Evolutionary conservation across 2,888 invertebrate species (phyloP).

Genomic region (Acanthococcus lagerstroemiae): DNA sequence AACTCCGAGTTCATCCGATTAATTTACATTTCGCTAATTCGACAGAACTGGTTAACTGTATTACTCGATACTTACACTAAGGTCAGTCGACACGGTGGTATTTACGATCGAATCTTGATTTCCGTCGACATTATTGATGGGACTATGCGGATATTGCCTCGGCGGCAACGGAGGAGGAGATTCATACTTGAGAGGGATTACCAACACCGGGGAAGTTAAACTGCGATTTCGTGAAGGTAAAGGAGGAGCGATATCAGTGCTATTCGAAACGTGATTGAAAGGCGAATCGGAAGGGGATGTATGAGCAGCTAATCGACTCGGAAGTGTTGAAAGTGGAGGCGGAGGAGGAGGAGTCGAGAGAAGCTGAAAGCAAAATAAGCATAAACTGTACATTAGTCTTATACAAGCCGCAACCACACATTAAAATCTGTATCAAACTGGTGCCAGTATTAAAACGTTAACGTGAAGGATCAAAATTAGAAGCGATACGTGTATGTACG

Average conservation of each 20-base stretch:
- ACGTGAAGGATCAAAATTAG: too few relatives aligned
- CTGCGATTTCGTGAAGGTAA: constrained; percentile 43
- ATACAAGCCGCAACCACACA: not conserved
- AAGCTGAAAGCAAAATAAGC: constrained; percentile 32
- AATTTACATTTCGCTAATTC: too few relatives aligned
- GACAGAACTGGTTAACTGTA: too few relatives aligned
- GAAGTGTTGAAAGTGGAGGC: constrained; percentile 31
- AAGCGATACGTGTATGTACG: too few relatives aligned
- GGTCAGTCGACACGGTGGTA: not conserved
- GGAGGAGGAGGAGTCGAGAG: constrained; percentile 31
- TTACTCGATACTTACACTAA: constrained; percentile 25
- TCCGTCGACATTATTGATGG: constrained; percentile 3
- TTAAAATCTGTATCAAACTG: too few relatives aligned
- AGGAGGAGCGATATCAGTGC: constrained; percentile 42
- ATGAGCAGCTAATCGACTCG: constrained; percentile 21
- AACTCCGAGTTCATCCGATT: too few relatives aligned
- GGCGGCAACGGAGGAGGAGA: constrained; percentile 42
- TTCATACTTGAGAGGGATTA: constrained; percentile 33
- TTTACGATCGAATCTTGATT: constrained; percentile 9
- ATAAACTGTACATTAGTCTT: constrained; percentile 26
- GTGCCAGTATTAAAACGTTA: too few relatives aligned
- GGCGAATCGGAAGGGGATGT: constrained; percentile 24
- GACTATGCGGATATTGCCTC: constrained; percentile 34
- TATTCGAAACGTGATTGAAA: not conserved
- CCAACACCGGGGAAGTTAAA: constrained; percentile 39